These are phyloP conservation scores for Campoletis raptor DNA, from an alignment of 2,888 invertebrate genomes.

Conservation along the genomic window DNA sequence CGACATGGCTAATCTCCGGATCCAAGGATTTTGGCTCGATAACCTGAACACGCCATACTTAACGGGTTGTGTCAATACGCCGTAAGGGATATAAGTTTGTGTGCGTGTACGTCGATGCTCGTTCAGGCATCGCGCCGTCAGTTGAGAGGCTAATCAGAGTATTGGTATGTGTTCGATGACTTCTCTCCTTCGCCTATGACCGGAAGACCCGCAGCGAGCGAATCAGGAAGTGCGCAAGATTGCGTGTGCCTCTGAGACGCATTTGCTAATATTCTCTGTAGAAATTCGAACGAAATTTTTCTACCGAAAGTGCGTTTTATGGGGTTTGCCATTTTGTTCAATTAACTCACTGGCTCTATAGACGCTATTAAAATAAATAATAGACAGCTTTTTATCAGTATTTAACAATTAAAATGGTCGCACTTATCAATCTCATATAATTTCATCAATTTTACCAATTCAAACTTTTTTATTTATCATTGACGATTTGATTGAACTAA, in stretches of 20 bases:
- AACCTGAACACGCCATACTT: conserved; percentile 40
- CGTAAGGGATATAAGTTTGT: conserved; percentile 8
- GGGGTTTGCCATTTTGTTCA: background rate
- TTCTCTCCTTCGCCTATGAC: conserved; percentile 19
- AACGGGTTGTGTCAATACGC: conserved; percentile 1
- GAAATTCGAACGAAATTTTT: conserved; percentile 10
- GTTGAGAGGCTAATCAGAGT: conserved; percentile 19
- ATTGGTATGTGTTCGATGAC: conserved; percentile 30
- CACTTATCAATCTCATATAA: background rate
- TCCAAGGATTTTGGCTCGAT: conserved; percentile 61
- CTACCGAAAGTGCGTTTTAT: background rate
- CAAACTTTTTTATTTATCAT: background rate
- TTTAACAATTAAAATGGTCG: background rate
- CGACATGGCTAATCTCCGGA: conserved; percentile 77
- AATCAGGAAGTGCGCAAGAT: conserved; percentile 62
- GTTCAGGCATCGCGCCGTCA: conserved; percentile 71
- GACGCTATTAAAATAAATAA: background rate
- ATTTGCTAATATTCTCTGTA: conserved; percentile 5
- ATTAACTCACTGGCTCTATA: background rate
- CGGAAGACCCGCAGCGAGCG: conserved; percentile 22
- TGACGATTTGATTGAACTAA: conserved; percentile 9
- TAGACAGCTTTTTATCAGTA: background rate
- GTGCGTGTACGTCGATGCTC: conserved; percentile 71
- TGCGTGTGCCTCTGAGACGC: conserved; percentile 16
- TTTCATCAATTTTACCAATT: background rate